Percentiles rank a stretch among this genome's conserved stretches.
Evolutionary conservation across 30 jellyfish, hydroid and myxozoan genomes (phyloP).

Genomic region (Nemopilema nomurai): DNA sequence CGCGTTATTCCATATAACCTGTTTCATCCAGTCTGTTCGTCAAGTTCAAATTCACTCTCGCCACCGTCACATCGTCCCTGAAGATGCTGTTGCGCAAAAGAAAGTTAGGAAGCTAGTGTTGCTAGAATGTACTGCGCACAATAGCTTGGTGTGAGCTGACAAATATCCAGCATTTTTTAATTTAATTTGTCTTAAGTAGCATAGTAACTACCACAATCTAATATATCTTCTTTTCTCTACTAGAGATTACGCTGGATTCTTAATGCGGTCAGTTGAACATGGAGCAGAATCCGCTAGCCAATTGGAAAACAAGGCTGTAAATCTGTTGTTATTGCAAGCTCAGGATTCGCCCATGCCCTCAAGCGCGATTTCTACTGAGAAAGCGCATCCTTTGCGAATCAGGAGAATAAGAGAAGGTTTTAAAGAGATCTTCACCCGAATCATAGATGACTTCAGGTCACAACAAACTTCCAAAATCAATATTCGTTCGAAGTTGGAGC

Average conservation of each 20-base stretch:
- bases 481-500: neutral
- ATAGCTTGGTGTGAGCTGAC: no score
- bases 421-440: constrained; percentile 28
- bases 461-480: neutral
- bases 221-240: neutral
- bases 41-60: no score
- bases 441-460: constrained; percentile 19
- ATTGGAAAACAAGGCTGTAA: constrained; percentile 41
- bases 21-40: no score
- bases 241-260: constrained; percentile 48
- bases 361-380: constrained; percentile 13
- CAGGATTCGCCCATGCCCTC: constrained; percentile 8
- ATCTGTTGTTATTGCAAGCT: constrained; percentile 23
- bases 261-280: constrained; percentile 25
- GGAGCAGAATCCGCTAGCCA: neutral
- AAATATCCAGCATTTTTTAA: no score
- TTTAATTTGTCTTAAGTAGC: no score
- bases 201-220: neutral
- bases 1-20: no score
- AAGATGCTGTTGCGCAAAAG: no score
- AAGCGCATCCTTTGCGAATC: constrained; percentile 42
- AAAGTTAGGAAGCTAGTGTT: no score
- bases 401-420: constrained; percentile 30
- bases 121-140: no score
- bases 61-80: no score